Percentiles rank a stretch among this genome's conserved stretches.
Conservation (phyloP, 2,888 invertebrate genomes). For the Rhamphomyia laevipes region DNA sequence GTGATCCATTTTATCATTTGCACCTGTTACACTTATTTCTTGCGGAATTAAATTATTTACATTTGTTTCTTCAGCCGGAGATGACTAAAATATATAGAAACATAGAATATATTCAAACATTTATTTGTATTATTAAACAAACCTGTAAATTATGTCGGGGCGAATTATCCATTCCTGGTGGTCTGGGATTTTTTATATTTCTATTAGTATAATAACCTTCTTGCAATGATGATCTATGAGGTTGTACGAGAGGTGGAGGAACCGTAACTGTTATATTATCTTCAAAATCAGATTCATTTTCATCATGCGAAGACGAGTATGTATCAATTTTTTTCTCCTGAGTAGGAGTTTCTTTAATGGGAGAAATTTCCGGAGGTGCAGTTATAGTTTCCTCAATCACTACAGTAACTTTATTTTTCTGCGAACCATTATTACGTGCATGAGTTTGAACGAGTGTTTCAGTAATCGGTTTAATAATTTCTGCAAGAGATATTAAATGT, state of each 20-base stretch:
- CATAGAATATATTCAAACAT: too few species aligned
- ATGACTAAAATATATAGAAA: too few species aligned
- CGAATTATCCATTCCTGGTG: conserved; percentile 39
- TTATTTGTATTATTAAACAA: too few species aligned
- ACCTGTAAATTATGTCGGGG: background rate
- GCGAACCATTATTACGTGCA: too few species aligned
- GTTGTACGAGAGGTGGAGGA: conserved; percentile 35
- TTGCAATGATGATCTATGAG: conserved; percentile 13
- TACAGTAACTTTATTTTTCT: background rate
- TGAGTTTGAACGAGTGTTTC: conserved; percentile 6
- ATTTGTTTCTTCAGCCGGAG: too few species aligned
- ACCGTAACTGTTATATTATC: conserved; percentile 49
- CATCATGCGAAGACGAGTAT: conserved; percentile 20
- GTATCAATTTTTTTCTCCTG: conserved; percentile 8
- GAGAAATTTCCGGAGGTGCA: conserved; percentile 1
- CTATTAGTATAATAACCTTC: conserved; percentile 18
- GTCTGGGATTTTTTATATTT: conserved; percentile 29
- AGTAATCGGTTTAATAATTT: background rate
- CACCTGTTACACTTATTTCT: too few species aligned
- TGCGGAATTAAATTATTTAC: too few species aligned
- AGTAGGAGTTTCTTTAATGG: conserved; percentile 5
- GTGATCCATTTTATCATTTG: too few species aligned
- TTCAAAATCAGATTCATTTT: conserved; percentile 44
- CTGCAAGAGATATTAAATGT: too few species aligned
- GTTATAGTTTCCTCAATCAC: background rate